Evolutionary conservation across 1,140 invertebrate species (phyloP).

Genomic region (Octopus sinensis): DNA sequence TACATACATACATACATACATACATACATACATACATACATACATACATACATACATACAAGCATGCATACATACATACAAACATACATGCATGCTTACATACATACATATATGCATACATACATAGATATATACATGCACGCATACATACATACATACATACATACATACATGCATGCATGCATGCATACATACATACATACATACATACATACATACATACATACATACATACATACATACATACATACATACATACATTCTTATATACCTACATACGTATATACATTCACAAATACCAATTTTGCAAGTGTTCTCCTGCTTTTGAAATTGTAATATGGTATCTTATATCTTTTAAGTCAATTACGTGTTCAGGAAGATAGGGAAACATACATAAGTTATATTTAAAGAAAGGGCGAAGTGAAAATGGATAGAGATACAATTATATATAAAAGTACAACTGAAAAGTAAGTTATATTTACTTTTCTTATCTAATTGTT

Average conservation of each 20-base stretch:
- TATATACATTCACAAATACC: constrained; percentile 11
- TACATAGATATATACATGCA: constrained; percentile 4
- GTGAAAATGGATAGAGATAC: no score
- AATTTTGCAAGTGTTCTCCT: constrained; percentile 6
- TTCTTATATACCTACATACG: constrained; percentile 11
- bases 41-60: background rate
- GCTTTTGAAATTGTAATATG: no score
- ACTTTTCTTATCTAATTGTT: no score
- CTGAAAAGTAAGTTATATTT: no score
- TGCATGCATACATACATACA: constrained; percentile 8
- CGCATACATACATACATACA: background rate
- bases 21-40: background rate
- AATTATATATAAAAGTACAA: no score
- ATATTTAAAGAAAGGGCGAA: no score
- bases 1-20: background rate
- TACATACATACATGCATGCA: background rate
- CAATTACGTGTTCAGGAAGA: no score
- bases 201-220: constrained; percentile 13
- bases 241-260: constrained; percentile 11
- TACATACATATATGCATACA: background rate
- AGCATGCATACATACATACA: background rate
- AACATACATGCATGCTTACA: background rate
- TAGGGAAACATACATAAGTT: no score
- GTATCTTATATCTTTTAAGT: no score
- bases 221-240: constrained; percentile 15